Base-by-base conservation (phyloP, 2,888 invertebrate species). In the Caprella mutica region DNA sequence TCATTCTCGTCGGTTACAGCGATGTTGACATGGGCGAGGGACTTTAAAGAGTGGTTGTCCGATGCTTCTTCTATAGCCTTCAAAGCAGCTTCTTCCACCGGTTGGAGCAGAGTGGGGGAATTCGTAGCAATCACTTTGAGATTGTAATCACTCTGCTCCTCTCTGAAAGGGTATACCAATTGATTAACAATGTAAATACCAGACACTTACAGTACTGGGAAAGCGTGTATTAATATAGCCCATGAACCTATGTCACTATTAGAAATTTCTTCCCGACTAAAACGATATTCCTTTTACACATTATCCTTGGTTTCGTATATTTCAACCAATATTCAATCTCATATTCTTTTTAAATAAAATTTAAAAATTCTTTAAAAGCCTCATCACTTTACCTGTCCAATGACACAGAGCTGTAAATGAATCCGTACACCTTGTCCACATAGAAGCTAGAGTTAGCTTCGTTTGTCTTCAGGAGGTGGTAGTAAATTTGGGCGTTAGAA, bases 1-100 rank as follows among this genome's bases (percentile, higher is more conserved):
- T 92, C 92, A 68, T 91, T 91, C 52, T 85, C 81, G 70, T 91
- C 91, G 24, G 83, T 75, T 5, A 93, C 80, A 2, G 76, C 79
- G 35, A 92, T 77, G 54, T 77, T 78, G 1, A 89, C 83, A 54
- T 80, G 79, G 0, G 85, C 83, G 19, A 87, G 78, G 46, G 85
- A 83, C 46, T 79, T 80, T 38, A 92, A 77, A 55, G 77, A 78
- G 1, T 89, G 83, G 55, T 80, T 79, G 0, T 85, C 83, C 46
- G 85, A 83, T 46, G 79, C 80, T 65, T 87, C 85, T 40, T 76
- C 75, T 12, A 40, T 26, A 21, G 54, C 57, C 24, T 42, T 46
- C 3, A 17, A 43, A 21, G 26, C 33, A 17, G 27, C 40, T 1
- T 17, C 23, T 1, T 19, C 38, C 19, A 42, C 53, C n/a, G 58